Evolutionary conservation across 2,888 invertebrate genomes (phyloP), one percentile per base, ranked within the genome.

Genomic region (Mystacides longicornis): DNA sequence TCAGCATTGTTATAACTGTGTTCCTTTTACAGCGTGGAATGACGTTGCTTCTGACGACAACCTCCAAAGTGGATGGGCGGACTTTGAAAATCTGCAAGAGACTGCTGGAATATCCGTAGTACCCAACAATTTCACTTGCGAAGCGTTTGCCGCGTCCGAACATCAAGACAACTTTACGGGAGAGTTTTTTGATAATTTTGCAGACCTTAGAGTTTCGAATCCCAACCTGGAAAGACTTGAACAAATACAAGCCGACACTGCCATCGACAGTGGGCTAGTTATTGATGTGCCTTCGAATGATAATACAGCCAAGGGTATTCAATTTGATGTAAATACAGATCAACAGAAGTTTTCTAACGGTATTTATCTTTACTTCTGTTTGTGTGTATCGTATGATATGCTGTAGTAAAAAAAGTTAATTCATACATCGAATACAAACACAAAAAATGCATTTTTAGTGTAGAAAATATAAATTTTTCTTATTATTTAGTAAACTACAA

Each of bases 1-100:
- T n/a, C n/a, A n/a, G n/a, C n/a, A n/a, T n/a, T n/a, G n/a, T n/a
- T n/a, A n/a, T n/a, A n/a, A n/a, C n/a, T n/a, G n/a, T n/a, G n/a
- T n/a, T n/a, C n/a, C n/a, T n/a, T 37, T 42, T 46, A 14, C 16
- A 59, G 61, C 59, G n/a, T 61, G 61, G 61, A 57, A 55, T 2
- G 55, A 53, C 2, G 45, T 53, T 11, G 22, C 45, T 21, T 49
- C 33, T 31, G 19, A 53, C 19, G n/a, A 23, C 16, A 45, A 56
- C 45, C 52, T 58, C 4, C 58, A 60, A 43, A 55, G 42, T 18
- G 61, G 55, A 11, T 61, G 61, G 61, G 61, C 61, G 5, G 59
- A 61, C 47, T 61, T 61, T 33, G 57, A 54, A 16, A 60, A 55
- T 37, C 52, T 58, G n/a, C 55, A 55, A 47, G 55, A 55, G 23